These are phyloP conservation scores for Ctena decussata DNA, from an alignment of 2,888 invertebrate genomes.

Conservation along the genomic window DNA sequence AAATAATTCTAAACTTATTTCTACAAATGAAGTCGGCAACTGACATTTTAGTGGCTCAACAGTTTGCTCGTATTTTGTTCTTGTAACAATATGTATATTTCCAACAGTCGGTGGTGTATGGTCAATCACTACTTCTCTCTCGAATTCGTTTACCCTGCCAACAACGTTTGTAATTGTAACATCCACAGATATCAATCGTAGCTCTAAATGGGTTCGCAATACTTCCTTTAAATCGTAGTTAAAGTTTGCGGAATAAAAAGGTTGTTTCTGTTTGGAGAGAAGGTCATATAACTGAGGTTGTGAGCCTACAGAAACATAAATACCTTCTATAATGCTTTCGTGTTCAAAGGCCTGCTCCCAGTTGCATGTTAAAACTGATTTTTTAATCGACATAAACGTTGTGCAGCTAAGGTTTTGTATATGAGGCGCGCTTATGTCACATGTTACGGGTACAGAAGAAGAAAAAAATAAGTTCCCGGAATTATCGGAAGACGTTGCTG, in stretches of 20 bases:
- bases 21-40: constrained; percentile 64
- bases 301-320: constrained; percentile 58
- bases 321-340: constrained; percentile 65
- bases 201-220: no score
- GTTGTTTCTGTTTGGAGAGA: constrained; percentile 24
- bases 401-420: constrained; percentile 61
- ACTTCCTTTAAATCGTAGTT: no score
- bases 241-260: no score
- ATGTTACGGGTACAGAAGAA: constrained; percentile 61
- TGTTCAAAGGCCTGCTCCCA: constrained; percentile 63
- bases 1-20: constrained; percentile 41
- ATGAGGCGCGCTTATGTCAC: constrained; percentile 63
- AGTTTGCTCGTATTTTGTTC: background rate
- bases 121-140: constrained; percentile 58
- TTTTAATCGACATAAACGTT: constrained; percentile 44
- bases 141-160: constrained; percentile 42
- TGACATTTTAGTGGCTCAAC: constrained; percentile 57
- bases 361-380: constrained; percentile 56
- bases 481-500: constrained; percentile 59
- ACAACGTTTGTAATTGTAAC: constrained; percentile 58
- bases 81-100: constrained; percentile 62
- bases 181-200: no score
- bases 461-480: constrained; percentile 61
- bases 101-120: constrained; percentile 55
- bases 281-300: constrained; percentile 37